phyloP scores from a whole-genome alignment of 2,797 vertebrate genomes.

The Pelobates cultripes region DNA sequence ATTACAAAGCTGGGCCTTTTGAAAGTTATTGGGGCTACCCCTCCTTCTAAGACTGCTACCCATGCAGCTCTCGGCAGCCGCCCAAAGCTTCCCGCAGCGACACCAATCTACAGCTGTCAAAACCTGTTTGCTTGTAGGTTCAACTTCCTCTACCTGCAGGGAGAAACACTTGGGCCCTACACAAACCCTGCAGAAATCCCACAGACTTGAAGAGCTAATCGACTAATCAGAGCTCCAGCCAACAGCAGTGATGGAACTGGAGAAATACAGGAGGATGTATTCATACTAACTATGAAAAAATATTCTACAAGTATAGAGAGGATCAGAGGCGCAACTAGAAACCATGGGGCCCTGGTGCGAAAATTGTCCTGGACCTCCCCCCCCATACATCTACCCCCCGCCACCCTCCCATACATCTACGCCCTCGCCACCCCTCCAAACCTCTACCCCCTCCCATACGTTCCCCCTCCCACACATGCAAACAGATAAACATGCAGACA shows the following conservation, averaged over 20 bases:
- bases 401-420: no score
- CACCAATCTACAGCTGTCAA: conserved; percentile 47
- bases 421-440: no score
- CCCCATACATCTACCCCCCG: no score
- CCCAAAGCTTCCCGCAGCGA: conserved; percentile 26
- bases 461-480: no score
- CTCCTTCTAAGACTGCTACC: not conserved
- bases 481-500: no score
- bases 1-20: not conserved
- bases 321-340: no score
- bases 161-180: conserved; percentile 7
- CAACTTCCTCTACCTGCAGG: conserved; percentile 35
- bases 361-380: no score
- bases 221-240: not conserved
- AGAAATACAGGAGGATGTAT: no score
- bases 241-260: not conserved
- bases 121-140: conserved; percentile 41
- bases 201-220: not conserved
- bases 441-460: no score
- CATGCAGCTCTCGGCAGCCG: not conserved
- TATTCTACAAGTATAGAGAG: no score
- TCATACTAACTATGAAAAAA: no score
- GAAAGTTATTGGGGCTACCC: not conserved
- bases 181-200: conserved; percentile 13
- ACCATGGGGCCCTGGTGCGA: no score